Conservation (phyloP, 2,797 vertebrate species). For the Monodelphis domestica region DNA sequence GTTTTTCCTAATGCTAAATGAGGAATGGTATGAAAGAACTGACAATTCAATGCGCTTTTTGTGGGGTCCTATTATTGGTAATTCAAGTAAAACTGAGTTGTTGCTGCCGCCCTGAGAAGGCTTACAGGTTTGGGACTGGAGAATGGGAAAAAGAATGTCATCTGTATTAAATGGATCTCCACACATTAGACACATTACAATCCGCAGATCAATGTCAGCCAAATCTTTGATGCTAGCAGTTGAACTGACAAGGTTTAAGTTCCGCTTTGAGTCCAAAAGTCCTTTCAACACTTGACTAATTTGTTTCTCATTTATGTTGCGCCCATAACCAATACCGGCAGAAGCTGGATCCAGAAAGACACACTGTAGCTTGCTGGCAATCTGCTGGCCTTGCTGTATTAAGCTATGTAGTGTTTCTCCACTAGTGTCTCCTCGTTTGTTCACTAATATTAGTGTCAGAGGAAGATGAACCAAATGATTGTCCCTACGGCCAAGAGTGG, state of each 20-base stretch:
- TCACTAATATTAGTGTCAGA: conserved; percentile 92
- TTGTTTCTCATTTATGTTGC: conserved; percentile 95
- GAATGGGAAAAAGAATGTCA: conserved; percentile 92
- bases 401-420: conserved; percentile 96
- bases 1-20: conserved; percentile 95
- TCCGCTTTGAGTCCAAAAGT: conserved; percentile 91
- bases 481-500: conserved; percentile 90
- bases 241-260: conserved; percentile 85
- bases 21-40: conserved; percentile 94
- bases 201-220: conserved; percentile 91
- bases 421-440: conserved; percentile 93
- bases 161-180: conserved; percentile 93
- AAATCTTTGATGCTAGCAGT: conserved; percentile 90
- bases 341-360: conserved; percentile 93
- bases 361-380: conserved; percentile 93
- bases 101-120: conserved; percentile 86
- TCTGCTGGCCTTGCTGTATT: conserved; percentile 94
- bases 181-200: conserved; percentile 97
- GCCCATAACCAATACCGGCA: conserved; percentile 93
- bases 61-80: conserved; percentile 89
- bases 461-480: conserved; percentile 90
- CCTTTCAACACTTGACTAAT: conserved; percentile 93
- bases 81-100: conserved; percentile 92
- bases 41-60: conserved; percentile 92
- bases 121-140: conserved; percentile 91